phyloP scores from a whole-genome alignment of 2,888 invertebrate species.

The Penaeus monodon region DNA sequence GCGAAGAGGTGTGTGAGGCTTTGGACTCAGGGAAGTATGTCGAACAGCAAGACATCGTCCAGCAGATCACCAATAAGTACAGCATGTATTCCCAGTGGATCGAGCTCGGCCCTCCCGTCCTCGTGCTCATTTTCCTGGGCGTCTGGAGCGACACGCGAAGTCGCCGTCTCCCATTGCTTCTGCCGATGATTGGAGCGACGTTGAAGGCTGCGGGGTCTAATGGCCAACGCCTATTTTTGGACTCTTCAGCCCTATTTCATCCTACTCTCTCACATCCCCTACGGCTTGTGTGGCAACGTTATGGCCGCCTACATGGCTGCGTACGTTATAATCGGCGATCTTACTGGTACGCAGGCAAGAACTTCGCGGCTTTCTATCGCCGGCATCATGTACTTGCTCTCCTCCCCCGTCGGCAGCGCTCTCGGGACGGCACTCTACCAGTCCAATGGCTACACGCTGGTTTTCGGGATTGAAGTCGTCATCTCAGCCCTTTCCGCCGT shows the following conservation, averaged over 20 bases:
- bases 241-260: not conserved
- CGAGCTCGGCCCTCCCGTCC: not conserved
- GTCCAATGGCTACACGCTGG: not conserved
- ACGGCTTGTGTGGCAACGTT: not conserved
- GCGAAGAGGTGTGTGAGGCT: not conserved
- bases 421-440: not conserved
- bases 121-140: not conserved
- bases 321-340: not conserved
- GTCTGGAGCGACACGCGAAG: not conserved
- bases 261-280: not conserved
- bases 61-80: not conserved
- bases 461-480: not conserved
- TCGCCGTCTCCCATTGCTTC: not conserved
- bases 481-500: not conserved
- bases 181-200: not conserved
- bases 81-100: not conserved
- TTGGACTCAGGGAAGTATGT: not conserved
- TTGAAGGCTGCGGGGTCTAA: not conserved
- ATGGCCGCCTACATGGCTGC: conserved; percentile 6
- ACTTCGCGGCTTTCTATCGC: not conserved
- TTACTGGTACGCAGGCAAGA: not conserved
- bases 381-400: not conserved
- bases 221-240: conserved; percentile 16
- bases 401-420: not conserved
- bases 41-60: not conserved